Percentiles rank a stretch among this genome's conserved stretches.
Evolutionary conservation across 1,140 invertebrate genomes (phyloP).

Genomic region (Neoseiulus cucumeris): DNA sequence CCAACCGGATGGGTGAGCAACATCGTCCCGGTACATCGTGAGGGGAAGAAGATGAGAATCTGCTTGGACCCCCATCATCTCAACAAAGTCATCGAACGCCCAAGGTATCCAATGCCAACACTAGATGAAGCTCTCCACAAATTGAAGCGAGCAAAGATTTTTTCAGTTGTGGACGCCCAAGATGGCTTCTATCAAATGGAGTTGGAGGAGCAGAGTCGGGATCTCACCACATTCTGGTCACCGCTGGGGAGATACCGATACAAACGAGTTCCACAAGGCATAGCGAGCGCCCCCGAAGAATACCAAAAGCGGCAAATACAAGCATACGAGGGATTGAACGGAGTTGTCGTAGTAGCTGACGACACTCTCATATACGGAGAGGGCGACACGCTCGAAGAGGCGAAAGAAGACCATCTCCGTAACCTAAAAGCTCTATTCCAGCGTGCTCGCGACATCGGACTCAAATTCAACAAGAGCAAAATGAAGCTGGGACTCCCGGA

Average conservation of each 20-base stretch:
- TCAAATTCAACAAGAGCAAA: conserved; percentile 15
- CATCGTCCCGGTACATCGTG: too few relatives aligned
- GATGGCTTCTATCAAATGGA: neutral
- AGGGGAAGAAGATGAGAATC: too few relatives aligned
- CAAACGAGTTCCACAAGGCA: neutral
- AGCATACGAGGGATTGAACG: too few relatives aligned
- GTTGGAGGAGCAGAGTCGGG: too few relatives aligned
- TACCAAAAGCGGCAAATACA: neutral
- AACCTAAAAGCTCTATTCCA: conserved; percentile 11
- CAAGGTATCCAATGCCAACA: too few relatives aligned
- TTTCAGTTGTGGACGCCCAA: neutral
- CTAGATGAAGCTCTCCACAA: too few relatives aligned
- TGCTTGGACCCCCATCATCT: too few relatives aligned
- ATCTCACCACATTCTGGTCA: neutral
- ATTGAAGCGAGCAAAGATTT: neutral
- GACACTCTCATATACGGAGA: neutral
- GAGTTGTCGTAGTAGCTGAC: neutral
- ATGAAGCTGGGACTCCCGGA: conserved; percentile 10
- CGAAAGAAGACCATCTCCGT: conserved; percentile 12
- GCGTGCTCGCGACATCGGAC: neutral
- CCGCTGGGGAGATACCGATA: neutral
- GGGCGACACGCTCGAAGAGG: neutral
- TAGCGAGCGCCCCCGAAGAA: neutral
- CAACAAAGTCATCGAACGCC: too few relatives aligned
- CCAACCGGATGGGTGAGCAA: too few relatives aligned